Base-by-base conservation (phyloP, 2,888 invertebrate species). In the Diarsia rubi region DNA sequence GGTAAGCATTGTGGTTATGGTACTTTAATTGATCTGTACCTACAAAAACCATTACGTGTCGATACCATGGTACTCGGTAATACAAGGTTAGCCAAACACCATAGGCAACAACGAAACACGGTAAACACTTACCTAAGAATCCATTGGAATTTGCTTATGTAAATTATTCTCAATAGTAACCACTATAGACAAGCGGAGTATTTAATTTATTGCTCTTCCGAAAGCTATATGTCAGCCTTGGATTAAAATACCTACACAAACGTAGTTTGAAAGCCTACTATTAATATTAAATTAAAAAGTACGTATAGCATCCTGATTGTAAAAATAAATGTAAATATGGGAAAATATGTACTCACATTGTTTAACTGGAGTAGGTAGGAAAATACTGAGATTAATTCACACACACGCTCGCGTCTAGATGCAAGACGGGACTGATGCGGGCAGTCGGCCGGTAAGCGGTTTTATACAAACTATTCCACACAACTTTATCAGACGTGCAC, bases 401-500 rank as follows among this genome's bases (percentile, higher is more conserved):
- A 81, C 82, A 79, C 76, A 27, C 79, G 71, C 11, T 75, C n/a
- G 49, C 44, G 72, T 74, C 69, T 42, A 69, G 19, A 19, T 66
- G n/a, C 68, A 64, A 62, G 24, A 37, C 49, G 44, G 68, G 27
- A 85, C 84, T 88, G 81, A 71, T 79, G 65, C 74, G 52, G 47
- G 5, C n/a, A 19, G 54, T 66, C 71, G 76, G 74, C 75, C 67
- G 67, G 66, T 49, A 60, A 79, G 66, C 76, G 57, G 69, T 82
- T 88, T 75, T 87, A 88, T 87, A 88, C 72, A 54, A 73, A 77
- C 45, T 82, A 67, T 64, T 76, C 69, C 44, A 63, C 52, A 74
- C 42, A 31, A 73, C 64, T 80, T 75, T 82, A 81, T 86, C 86
- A 75, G 63, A 73, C 76, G 62, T 69, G 59, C 65, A 49, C 69